Base-by-base conservation (phyloP, 2,113 vertebrate genomes). In the Cichladusa arquata region DNA sequence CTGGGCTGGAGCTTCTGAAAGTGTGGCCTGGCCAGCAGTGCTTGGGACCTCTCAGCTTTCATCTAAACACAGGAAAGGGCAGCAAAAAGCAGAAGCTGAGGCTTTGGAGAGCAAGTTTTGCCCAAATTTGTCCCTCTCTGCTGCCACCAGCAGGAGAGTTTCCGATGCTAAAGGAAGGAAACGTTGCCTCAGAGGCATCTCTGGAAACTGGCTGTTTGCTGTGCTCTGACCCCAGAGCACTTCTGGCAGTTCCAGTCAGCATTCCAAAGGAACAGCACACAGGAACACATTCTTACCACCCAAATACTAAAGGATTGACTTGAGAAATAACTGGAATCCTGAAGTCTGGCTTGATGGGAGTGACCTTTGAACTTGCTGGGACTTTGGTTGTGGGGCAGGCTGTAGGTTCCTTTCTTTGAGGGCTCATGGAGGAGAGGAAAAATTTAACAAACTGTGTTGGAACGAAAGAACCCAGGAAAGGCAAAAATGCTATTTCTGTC, bases 401-500 rank as follows among this genome's bases (percentile, higher is more conserved):
- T 72, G 57, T 24, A 8, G 71, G 25, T 86, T 31, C 79, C 14
- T 78, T 80, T 40, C 54, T 77, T 23, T 3, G 4, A 54, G 71
- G 71, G 34, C 31, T 85, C 10, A 0, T 33, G 60, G 62, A 50
- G 90, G 82, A 84, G 79, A 62, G 47, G 56, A 14, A 25, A n/a
- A 71, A 56, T 8, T 3, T 36, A 53, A 56, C 90, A 81, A 67
- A 88, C 56, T 67, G 48, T 71, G 54, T 86, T n/a, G 81, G 82
- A 93, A 84, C 88, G 92, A 92, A 95, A 81, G 92, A 74, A 64
- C 34, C 69, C 94, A 71, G 82, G 81, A 64, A 82, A 77, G 76
- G 90, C 93, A 94, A 45, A 45, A 92, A 81, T 86, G 86, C 96
- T 97, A 96, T 95, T 96, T 94, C 85, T 88, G 90, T 94, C 74